Evolutionary conservation across 1,140 invertebrate genomes (phyloP), one percentile per base, ranked within the genome.

Genomic region (Antheraea mylitta): DNA sequence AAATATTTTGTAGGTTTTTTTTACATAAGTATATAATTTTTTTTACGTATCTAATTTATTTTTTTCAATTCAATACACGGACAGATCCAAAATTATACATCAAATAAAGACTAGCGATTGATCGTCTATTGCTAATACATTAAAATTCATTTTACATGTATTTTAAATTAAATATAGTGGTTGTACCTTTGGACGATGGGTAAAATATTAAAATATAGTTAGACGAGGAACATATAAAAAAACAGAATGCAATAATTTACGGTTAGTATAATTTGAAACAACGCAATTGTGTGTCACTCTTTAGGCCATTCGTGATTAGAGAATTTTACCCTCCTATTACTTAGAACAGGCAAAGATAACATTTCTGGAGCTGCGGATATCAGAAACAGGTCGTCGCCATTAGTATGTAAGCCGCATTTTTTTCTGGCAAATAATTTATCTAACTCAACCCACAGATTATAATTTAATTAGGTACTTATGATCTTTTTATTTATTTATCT

Each of bases 61-160:
- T 45, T 45, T 48, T 48, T 48, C 5, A 11, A 45, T 65, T 48
- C 11, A 66, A 66, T 71, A 79, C 66, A 83, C 83, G 80, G 88
- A 90, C 86, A 90, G 85, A 89, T 90, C 83, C 73, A 89, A 87
- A 82, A 70, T 82, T 80, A 78, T 77, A 80, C 68, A 79, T 78
- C 77, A 81, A 75, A 77, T 77, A 83, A 79, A 77, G 86, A 91
- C 89, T 91, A 89, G 87, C 84, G 81, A 87, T 78, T 77, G 78
- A 76, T 70, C 45, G 45, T 53, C 13, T 13, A 53, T 53, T 53
- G 38, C 3, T 42, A 4, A 42, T 42, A 4, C 4, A n/a, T n/a
- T n/a, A n/a, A n/a, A 30, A 30, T 30, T 30, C 22, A 30, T 30
- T 30, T 30, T 30, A 30, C 22, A 30, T 69, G 69, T 65, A 64